phyloP scores from a whole-genome alignment of 1,140 invertebrate species.

The Radopholus similis region DNA sequence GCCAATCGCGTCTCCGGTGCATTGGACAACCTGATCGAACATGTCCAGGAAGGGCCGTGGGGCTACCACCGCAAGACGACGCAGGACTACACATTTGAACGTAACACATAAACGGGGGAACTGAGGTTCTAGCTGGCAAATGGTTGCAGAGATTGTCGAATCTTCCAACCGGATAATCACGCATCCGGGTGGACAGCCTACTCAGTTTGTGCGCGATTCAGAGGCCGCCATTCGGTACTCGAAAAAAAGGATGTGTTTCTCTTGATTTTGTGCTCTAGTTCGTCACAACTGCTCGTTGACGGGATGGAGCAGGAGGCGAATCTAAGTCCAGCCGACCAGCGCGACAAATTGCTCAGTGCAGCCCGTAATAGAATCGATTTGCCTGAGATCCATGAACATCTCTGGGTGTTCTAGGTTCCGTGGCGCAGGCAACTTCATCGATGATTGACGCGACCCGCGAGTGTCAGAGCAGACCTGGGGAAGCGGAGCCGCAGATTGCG shows the following conservation, averaged over 20 bases:
- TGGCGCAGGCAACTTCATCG: conserved; percentile 89
- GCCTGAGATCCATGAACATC: conserved; percentile 8
- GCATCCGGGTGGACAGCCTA: conserved; percentile 65
- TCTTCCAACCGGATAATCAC: conserved; percentile 83
- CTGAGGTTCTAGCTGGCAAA: background rate
- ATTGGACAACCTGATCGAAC: conserved; percentile 81
- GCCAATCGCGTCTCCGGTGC: conserved; percentile 79
- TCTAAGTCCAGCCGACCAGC: conserved; percentile 74
- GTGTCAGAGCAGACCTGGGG: conserved; percentile 79
- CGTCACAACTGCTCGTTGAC: conserved; percentile 64
- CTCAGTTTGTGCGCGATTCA: conserved; percentile 89
- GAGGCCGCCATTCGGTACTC: conserved; percentile 63
- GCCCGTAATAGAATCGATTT: conserved; percentile 69
- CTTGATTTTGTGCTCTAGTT: background rate
- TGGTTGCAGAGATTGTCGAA: conserved; percentile 34
- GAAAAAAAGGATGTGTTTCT: conserved; percentile 27
- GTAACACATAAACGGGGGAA: conserved; percentile 45
- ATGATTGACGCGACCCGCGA: conserved; percentile 87
- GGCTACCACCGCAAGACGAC: conserved; percentile 57
- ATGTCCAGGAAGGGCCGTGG: conserved; percentile 70
- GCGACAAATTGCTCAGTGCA: conserved; percentile 80
- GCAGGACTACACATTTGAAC: conserved; percentile 58
- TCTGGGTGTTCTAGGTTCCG: conserved; percentile 61
- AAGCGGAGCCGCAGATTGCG: conserved; percentile 76
- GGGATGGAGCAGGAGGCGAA: conserved; percentile 86